These are phyloP conservation scores for Congeria kusceri DNA, from an alignment of 2,888 invertebrate genomes.

Conservation along the genomic window DNA sequence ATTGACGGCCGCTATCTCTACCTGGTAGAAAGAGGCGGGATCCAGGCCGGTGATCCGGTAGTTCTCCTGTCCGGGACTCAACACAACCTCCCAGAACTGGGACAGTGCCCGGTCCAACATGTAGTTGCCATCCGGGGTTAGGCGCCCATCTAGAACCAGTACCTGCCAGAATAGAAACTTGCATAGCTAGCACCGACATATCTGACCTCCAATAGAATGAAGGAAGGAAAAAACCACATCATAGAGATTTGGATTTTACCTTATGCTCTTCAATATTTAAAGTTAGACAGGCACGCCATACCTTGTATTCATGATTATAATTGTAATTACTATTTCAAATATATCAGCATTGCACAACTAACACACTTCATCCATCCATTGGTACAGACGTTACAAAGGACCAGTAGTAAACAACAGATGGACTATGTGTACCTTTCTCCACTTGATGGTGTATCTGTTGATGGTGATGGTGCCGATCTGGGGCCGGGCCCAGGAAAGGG, in stretches of 20 bases:
- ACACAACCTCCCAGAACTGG: conserved; percentile 62
- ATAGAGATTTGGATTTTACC: too few relatives aligned
- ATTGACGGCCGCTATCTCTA: conserved; percentile 59
- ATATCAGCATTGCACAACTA: too few relatives aligned
- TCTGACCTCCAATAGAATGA: too few relatives aligned
- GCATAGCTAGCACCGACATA: too few relatives aligned
- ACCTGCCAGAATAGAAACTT: conserved; percentile 30
- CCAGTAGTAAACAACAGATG: too few relatives aligned
- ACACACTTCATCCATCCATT: too few relatives aligned
- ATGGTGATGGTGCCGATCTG: conserved; percentile 25
- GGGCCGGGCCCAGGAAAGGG: conserved; percentile 44
- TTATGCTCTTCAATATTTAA: too few relatives aligned
- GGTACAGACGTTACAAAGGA: too few relatives aligned
- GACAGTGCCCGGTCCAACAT: conserved; percentile 35
- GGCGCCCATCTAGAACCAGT: conserved; percentile 31
- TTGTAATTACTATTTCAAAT: too few relatives aligned
- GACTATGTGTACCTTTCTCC: conserved; percentile 39
- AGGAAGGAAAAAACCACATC: too few relatives aligned
- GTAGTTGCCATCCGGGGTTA: conserved; percentile 53
- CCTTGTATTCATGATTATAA: too few relatives aligned
- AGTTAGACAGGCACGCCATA: too few relatives aligned
- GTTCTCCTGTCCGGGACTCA: conserved; percentile 94
- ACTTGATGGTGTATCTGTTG: conserved; percentile 36
- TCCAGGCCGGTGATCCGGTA: conserved; percentile 36
- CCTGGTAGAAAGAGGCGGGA: conserved; percentile 61